Conservation (phyloP, 1,140 invertebrate species). For the Aphelenchoides fujianensis region DNA sequence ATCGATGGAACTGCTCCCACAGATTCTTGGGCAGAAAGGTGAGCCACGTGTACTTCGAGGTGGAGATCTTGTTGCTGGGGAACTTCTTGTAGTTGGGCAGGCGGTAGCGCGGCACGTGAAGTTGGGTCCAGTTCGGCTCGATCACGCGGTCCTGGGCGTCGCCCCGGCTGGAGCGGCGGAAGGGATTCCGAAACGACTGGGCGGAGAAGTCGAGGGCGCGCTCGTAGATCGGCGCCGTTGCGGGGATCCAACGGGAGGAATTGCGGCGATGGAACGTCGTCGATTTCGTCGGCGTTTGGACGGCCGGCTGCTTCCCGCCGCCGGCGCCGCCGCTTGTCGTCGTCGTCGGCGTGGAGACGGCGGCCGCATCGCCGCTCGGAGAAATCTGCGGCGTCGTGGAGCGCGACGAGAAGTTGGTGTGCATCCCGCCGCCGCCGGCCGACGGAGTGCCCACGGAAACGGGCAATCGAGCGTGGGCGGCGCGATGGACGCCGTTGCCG, state of each 20-base stretch:
- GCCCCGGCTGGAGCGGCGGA: not conserved
- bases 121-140: constrained; percentile 31
- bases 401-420: not conserved
- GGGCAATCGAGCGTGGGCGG: not conserved
- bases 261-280: constrained; percentile 13
- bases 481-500: too few relatives aligned
- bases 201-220: constrained; percentile 10
- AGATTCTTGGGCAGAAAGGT: constrained; percentile 94
- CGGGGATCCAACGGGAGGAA: constrained; percentile 14
- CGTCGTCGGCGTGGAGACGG: not conserved
- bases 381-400: not conserved
- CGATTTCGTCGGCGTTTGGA: constrained; percentile 12
- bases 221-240: constrained; percentile 19
- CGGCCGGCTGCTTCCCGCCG: not conserved
- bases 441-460: not conserved
- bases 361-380: not conserved
- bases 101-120: constrained; percentile 65
- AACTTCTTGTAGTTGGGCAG: constrained; percentile 77
- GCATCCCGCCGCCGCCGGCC: not conserved
- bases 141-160: constrained; percentile 24
- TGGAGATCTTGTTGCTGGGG: constrained; percentile 78
- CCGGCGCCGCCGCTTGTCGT: not conserved
- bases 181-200: not conserved
- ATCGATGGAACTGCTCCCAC: constrained; percentile 78
- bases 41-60: constrained; percentile 89